Base-by-base conservation (phyloP, 1,140 invertebrate species). In the Drosophila eugracilis region DNA sequence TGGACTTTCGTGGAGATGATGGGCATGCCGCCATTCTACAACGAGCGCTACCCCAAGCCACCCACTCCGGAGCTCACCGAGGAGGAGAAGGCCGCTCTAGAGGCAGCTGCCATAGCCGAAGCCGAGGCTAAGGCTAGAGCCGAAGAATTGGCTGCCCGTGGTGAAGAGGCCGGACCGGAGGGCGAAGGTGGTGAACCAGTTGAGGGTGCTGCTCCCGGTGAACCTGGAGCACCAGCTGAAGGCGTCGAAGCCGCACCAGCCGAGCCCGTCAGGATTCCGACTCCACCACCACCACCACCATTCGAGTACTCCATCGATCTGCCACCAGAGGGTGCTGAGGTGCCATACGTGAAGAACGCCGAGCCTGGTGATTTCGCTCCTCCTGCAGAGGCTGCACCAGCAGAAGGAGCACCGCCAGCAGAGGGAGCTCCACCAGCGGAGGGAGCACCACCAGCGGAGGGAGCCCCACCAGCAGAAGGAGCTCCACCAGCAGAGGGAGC, bases 1-100 rank as follows among this genome's bases (percentile, higher is more conserved):
- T 95, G 95, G 91, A 98, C 98, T 70, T 99, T 99, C 94, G 95
- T 97, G 90, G 98, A 99, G 92, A 94, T 99, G 92, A 98, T 98
- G 93, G 93, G 93, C 63, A 93, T 94, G 73, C 92, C 92, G 69
- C 91, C 92, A 26, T 91, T 88, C 58, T 92, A 92, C 76, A 89
- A 91, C 62, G 91, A 93, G 78, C 83, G 91, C 45, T 88, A 90
- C 62, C 91, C 91, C 21, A 92, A 91, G 58, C 91, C 91, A 41
- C 89, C 89, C 44, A 92, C 90, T 44, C 92, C 89, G 14, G 91
- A 88, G 63, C 55, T 73, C 37, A 91, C 91, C 54, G 91, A 91
- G 60, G 91, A 91, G 63, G 81, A 91, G 70, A 47, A 77, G 7
- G 91, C 91, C 66, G 71, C 19, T 60, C 49, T 21, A 47, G 59